phyloP scores from a whole-genome alignment of 37 sponge, comb jelly and placozoan genomes.

The Petrosia ficiformis region DNA sequence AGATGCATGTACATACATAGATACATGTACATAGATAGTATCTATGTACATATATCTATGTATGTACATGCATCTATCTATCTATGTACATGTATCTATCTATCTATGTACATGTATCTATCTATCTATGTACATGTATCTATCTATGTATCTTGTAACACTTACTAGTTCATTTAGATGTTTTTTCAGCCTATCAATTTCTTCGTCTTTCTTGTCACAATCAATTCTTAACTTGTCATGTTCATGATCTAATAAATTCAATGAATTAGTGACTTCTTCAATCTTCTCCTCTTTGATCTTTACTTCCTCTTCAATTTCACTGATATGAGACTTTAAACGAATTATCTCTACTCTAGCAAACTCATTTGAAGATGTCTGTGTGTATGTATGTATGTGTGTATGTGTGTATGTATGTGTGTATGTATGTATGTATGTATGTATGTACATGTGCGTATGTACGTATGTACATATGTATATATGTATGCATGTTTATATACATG shows the following conservation, averaged over 20 bases:
- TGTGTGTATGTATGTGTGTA: not conserved
- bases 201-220: conserved; percentile 55
- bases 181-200: conserved; percentile 34
- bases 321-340: not conserved
- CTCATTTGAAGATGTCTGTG: not conserved
- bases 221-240: conserved; percentile 55
- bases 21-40: no score
- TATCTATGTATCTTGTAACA: not conserved
- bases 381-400: not conserved
- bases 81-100: not conserved
- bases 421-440: not conserved
- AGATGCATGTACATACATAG: no score
- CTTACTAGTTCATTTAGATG: conserved; percentile 38
- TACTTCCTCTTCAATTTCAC: conserved; percentile 48
- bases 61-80: no score
- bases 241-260: conserved; percentile 59
- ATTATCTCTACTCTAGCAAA: not conserved
- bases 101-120: not conserved
- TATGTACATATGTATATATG: not conserved
- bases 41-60: no score
- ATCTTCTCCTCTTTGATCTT: conserved; percentile 35
- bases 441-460: not conserved
- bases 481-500: not conserved
- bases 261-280: conserved; percentile 44
- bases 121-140: not conserved